Percentiles rank a stretch among this genome's conserved stretches.
phyloP scores from a whole-genome alignment of 37 sponge, comb jelly and placozoan genomes.

The Ianthella basta region DNA sequence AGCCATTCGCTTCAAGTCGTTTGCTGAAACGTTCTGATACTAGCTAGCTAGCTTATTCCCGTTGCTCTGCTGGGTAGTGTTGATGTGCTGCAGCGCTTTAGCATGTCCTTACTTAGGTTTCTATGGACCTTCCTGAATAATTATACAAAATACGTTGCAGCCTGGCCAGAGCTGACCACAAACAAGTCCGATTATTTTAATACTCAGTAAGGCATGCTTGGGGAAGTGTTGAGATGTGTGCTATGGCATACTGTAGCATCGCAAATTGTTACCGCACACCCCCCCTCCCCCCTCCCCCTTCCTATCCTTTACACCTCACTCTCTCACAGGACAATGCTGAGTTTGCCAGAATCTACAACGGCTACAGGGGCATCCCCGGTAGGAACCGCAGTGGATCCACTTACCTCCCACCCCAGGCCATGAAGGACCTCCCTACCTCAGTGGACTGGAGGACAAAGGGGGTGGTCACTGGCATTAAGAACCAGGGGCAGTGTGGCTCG shows the following conservation, averaged over 20 bases:
- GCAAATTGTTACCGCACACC: too few relatives aligned
- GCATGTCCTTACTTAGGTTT: too few relatives aligned
- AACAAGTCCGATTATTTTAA: neutral
- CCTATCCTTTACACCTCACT: too few relatives aligned
- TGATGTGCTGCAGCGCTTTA: too few relatives aligned
- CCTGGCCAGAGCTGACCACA: constrained; percentile 10
- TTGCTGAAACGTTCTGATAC: too few relatives aligned
- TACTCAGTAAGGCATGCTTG: constrained; percentile 17
- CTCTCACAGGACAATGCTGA: neutral
- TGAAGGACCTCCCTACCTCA: constrained; percentile 15
- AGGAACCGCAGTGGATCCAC: neutral
- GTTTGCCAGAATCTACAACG: too few relatives aligned
- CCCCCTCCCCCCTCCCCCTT: too few relatives aligned
- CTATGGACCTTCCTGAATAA: neutral
- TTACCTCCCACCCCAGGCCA: neutral
- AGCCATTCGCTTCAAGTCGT: too few relatives aligned
- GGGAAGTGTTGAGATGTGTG: neutral
- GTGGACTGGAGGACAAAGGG: constrained; percentile 18
- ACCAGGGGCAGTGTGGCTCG: constrained; percentile 79
- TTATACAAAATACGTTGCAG: neutral
- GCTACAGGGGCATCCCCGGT: neutral
- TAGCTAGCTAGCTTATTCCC: too few relatives aligned
- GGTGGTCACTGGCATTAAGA: neutral
- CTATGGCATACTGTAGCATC: too few relatives aligned
- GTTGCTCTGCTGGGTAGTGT: too few relatives aligned